Evolutionary conservation across 2,888 invertebrate genomes (phyloP).

Genomic region (Horisme vitalbata): DNA sequence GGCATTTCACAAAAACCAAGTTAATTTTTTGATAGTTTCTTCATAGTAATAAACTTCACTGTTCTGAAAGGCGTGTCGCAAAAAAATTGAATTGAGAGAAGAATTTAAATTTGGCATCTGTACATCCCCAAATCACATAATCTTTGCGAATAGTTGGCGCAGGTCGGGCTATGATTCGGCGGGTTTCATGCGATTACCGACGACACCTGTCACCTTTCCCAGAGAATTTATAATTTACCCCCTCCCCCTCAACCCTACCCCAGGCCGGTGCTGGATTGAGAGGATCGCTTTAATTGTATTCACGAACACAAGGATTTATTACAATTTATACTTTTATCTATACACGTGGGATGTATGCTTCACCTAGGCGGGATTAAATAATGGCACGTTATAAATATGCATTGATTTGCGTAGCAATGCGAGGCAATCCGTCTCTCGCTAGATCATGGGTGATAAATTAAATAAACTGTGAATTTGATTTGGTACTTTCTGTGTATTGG

Average conservation of each 20-base stretch:
- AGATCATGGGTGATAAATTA: not conserved
- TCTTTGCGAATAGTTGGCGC: conserved; percentile 51
- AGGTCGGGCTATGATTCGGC: conserved; percentile 63
- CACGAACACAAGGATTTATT: conserved; percentile 71
- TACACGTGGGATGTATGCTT: conserved; percentile 3
- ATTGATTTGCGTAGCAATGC: conserved; percentile 22
- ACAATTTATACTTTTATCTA: conserved; percentile 39
- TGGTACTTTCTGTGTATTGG: too few species aligned
- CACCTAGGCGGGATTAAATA: conserved; percentile 26
- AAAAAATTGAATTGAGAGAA: too few species aligned
- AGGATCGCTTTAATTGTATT: conserved; percentile 75
- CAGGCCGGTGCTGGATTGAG: conserved; percentile 52
- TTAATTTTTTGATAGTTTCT: too few species aligned
- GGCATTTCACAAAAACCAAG: too few species aligned
- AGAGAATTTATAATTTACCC: conserved; percentile 74
- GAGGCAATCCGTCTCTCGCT: conserved; percentile 19
- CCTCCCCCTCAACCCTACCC: conserved; percentile 31
- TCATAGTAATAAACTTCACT: too few species aligned
- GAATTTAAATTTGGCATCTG: too few species aligned
- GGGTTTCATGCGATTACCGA: conserved; percentile 70
- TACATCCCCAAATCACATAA: conserved; percentile 27
- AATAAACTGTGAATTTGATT: not conserved
- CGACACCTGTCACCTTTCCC: conserved; percentile 77
- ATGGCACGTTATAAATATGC: conserved; percentile 28
- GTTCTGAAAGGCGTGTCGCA: too few species aligned